These are phyloP conservation scores for Mirounga angustirostris DNA, from an alignment of 2,113 vertebrate species.

Conservation along the genomic window DNA sequence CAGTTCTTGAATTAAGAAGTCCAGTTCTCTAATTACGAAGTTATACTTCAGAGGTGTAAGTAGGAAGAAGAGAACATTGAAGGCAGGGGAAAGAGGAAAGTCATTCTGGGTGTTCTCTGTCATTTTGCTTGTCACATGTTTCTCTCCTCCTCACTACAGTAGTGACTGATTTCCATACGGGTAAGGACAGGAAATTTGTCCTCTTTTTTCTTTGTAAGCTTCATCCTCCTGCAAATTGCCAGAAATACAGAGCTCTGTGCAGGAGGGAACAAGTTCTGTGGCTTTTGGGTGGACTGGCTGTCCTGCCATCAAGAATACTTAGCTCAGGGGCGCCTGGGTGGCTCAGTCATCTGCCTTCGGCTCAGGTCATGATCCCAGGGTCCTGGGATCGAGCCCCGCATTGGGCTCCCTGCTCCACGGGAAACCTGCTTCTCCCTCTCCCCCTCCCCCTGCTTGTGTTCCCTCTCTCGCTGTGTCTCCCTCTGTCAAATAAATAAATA, in stretches of 20 bases:
- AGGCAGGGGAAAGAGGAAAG: background rate
- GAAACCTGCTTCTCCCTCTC: no score
- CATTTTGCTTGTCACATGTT: background rate
- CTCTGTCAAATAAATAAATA: no score
- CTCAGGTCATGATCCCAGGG: no score
- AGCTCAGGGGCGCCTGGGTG: background rate
- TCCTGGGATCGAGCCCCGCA: no score
- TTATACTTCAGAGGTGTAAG: background rate
- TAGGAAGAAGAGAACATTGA: background rate
- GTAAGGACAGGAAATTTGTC: background rate
- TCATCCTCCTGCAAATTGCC: background rate
- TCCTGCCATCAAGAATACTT: background rate
- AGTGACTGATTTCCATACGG: background rate
- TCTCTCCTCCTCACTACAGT: background rate
- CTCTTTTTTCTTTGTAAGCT: background rate
- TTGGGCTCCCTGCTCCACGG: no score
- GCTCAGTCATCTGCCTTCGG: no score
- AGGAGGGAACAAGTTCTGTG: background rate
- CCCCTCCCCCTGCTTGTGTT: no score
- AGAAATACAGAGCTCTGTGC: accelerated
- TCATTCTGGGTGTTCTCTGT: background rate
- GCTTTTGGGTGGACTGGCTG: background rate
- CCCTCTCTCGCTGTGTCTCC: no score
- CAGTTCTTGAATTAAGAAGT: background rate
- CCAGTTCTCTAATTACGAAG: background rate